Base-by-base conservation (phyloP, 2,888 invertebrate species). In the Adela reaumurella region DNA sequence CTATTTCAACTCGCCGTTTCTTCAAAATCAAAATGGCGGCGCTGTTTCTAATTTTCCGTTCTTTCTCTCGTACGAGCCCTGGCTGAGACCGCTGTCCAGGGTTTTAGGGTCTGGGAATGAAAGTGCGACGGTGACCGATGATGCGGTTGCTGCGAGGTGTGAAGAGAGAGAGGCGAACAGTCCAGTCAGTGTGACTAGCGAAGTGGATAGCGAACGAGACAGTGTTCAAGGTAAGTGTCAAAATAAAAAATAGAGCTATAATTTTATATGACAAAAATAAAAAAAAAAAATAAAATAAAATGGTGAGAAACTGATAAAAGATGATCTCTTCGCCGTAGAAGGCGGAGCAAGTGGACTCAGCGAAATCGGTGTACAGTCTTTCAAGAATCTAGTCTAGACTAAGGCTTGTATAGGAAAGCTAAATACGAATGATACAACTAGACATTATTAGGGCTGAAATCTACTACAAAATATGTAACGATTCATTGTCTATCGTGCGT, bases 171-270 rank as follows among this genome's bases (percentile, higher is more conserved):
- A 76, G 17, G 67, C 43, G 1, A 47, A 74, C 0, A 78, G 77
- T 57, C 78, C 78, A 11, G 74, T 77, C 0, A 78, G 78, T 56
- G 76, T 77, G 1, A 76, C 74, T 2, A 77, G 76, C 58, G 78
- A 74, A 44, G 58, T 65, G 24, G 79, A 78, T 35, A 77, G 77
- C 55, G 78, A 78, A 43, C 74, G 69, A 44, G 76, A 77, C 41
- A 70, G 67, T 53, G 65, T 64, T 14, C 73, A 68, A 67, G 78
- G 78, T 78, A 55, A 69, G 56, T 59, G n/a, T n/a, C n/a, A 35
- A 19, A 24, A 19, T 29, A n/a, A 20, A 41, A 10, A 14, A 17
- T 35, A 17, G 17, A 17, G 6, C 17, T 45, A 14, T n/a, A 20
- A 45, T 45, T 19, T n/a, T n/a, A n/a, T n/a, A n/a, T n/a, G n/a